Evolutionary conservation across 2,888 invertebrate genomes (phyloP).

Genomic region (Agrypnus murinus): DNA sequence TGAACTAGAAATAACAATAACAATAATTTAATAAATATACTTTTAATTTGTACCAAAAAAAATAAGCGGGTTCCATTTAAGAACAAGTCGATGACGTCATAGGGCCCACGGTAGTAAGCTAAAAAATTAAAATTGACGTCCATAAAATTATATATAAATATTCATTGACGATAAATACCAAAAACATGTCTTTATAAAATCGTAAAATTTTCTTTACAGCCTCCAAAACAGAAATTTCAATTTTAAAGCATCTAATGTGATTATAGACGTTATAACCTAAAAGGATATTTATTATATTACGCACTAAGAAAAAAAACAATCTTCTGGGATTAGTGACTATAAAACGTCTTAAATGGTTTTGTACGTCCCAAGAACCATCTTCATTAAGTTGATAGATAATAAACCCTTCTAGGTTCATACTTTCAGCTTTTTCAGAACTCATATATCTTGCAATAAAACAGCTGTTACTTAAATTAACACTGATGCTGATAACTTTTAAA

Average conservation of each 20-base stretch:
- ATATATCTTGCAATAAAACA: background rate
- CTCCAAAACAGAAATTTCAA: background rate
- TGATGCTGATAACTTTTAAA: background rate
- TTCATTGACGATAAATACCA: too few relatives aligned
- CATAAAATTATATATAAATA: too few relatives aligned
- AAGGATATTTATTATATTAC: background rate
- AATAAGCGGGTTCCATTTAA: too few relatives aligned
- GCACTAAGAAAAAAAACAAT: background rate
- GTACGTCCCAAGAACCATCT: constrained; percentile 17
- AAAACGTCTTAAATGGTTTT: constrained; percentile 12
- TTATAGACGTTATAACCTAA: background rate
- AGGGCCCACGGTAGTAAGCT: too few relatives aligned
- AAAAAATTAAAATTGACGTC: too few relatives aligned
- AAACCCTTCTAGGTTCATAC: constrained; percentile 5
- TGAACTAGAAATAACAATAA: too few relatives aligned
- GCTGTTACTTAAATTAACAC: constrained; percentile 12
- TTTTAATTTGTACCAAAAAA: too few relatives aligned
- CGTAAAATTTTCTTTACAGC: too few relatives aligned
- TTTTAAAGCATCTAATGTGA: background rate
- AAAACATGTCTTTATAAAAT: too few relatives aligned
- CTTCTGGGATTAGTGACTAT: constrained; percentile 11
- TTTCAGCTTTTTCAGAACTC: background rate
- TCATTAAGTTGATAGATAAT: constrained; percentile 29
- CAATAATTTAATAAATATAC: too few relatives aligned
- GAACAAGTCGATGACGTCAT: too few relatives aligned